Evolutionary conservation across 1,140 invertebrate species (phyloP).

Genomic region (Teleogryllus occipitalis): DNA sequence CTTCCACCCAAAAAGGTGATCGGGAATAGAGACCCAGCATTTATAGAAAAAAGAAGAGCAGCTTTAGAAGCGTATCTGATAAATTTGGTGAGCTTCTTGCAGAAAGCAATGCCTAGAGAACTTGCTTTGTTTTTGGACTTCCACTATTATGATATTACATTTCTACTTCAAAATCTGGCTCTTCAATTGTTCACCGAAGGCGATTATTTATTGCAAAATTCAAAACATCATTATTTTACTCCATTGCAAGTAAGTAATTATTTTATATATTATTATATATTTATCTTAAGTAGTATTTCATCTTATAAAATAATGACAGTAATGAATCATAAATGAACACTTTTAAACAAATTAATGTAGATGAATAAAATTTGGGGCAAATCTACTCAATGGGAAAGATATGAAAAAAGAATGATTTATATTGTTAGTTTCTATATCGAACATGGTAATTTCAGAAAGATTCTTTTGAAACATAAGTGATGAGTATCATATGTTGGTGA

Average conservation of each 20-base stretch:
- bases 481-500: too few relatives aligned
- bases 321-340: too few relatives aligned
- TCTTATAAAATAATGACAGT: too few relatives aligned
- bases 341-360: too few relatives aligned
- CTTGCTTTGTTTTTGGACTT: constrained; percentile 72
- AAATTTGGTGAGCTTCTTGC: constrained; percentile 61
- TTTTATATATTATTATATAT: constrained; percentile 3
- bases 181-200: constrained; percentile 60
- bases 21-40: constrained; percentile 67
- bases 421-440: too few relatives aligned
- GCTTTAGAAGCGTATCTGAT: constrained; percentile 75
- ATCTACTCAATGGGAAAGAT: too few relatives aligned
- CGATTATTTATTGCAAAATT: constrained; percentile 50
- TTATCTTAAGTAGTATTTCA: not conserved
- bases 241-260: constrained; percentile 56
- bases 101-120: constrained; percentile 61
- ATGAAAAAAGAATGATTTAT: too few relatives aligned
- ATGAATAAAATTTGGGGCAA: too few relatives aligned
- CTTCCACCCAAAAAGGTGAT: constrained; percentile 86
- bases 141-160: constrained; percentile 74
- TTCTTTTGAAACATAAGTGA: too few relatives aligned
- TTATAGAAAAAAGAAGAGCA: constrained; percentile 73
- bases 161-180: constrained; percentile 68
- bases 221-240: constrained; percentile 54
- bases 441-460: too few relatives aligned